Conservation (phyloP, 2,113 vertebrate genomes). For the Mellivora capensis region DNA sequence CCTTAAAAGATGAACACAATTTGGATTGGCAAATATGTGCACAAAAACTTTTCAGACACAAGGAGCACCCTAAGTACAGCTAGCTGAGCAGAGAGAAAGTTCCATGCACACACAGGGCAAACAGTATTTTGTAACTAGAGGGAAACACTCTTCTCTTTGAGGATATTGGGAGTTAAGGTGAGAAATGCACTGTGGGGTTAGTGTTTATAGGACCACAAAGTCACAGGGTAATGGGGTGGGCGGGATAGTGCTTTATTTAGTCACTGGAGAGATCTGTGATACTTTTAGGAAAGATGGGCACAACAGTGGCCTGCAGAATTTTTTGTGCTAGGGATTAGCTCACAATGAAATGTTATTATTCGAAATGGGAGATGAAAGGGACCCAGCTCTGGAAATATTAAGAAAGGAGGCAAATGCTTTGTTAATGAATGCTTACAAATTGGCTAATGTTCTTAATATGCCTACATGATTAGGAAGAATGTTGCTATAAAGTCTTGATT, state of each 20-base stretch:
- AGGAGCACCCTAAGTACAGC: not conserved
- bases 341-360: not conserved
- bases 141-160: not conserved
- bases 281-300: not conserved
- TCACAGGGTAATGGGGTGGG: accelerated
- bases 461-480: not conserved
- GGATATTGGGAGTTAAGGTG: not conserved
- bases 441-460: not conserved
- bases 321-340: not conserved
- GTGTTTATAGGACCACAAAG: accelerated
- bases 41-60: not conserved
- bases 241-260: not conserved
- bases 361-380: not conserved
- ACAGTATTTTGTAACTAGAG: not conserved
- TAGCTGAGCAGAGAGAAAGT: not conserved
- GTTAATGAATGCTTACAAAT: not conserved
- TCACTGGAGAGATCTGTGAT: not conserved
- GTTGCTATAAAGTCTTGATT: not conserved
- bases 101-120: not conserved
- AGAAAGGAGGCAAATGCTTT: not conserved
- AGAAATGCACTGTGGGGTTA: not conserved
- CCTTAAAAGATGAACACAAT: not conserved
- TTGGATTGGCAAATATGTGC: not conserved
- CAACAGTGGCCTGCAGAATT: not conserved
- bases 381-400: not conserved